Evolutionary conservation across 2,113 vertebrate genomes (phyloP), one percentile per base, ranked within the genome.

Genomic region (Thinocorus orbignyianus): DNA sequence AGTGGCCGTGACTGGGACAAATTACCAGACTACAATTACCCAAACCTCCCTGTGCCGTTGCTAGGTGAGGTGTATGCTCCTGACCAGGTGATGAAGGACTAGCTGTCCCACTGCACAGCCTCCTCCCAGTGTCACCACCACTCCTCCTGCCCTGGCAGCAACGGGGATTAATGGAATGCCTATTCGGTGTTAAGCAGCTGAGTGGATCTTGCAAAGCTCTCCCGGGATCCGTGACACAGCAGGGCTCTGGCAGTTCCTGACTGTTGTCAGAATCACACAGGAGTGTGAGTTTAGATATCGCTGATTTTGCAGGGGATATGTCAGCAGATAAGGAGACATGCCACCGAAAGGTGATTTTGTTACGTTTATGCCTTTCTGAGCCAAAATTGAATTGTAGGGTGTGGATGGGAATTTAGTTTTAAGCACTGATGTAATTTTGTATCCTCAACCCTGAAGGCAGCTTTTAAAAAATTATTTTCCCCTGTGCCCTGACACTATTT

Each of bases 381-480:
- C 42, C 68, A 74, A 92, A 94, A 95, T 68, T 78, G 74, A 93
- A 92, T 90, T 93, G 86, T 3, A 12, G 71, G 93, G 76, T 95
- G 92, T 93, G 94, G 93, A 93, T 86, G 90, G 73, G 90, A 96
- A 83, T 97, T 96, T 79, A 93, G 82, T 84, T 95, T 28, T 90
- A 72, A 83, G 62, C 72, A 64, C 89, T 96, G 95, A 95, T 95
- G 95, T 97, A 93, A 95, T 97, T 96, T 92, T 73, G 81, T 95
- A 65, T 58, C 81, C 37, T 41, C 65, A 54, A 72, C 90, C 96
- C 73, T 84, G 65, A 84, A 96, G 95, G 82, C 93, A 60, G 76
- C 60, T 95, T 86, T 61, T 18, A 76, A 96, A 96, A 93, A 92
- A 94, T 60, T 11, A 92, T 94, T 94, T 91, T 61, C 92, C 96